Conservation (phyloP, 2,797 vertebrate genomes). For the Balearica regulorum region DNA sequence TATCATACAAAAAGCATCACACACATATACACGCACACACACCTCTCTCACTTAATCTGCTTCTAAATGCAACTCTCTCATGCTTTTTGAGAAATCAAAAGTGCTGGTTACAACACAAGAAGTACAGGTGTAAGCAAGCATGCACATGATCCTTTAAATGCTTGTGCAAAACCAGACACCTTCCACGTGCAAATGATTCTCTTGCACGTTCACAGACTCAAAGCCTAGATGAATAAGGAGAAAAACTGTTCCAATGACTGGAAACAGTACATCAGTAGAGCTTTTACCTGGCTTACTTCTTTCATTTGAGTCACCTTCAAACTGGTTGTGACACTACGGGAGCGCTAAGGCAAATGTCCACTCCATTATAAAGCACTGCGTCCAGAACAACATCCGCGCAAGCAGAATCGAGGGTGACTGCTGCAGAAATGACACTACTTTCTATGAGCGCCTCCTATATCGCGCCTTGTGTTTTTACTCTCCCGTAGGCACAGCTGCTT, state of each 20-base stretch:
- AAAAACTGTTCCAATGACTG: not conserved
- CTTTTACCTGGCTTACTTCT: not conserved
- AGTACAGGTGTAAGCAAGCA: not conserved
- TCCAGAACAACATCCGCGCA: not conserved
- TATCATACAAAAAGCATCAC: not conserved
- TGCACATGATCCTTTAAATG: not conserved
- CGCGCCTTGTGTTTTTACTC: not conserved
- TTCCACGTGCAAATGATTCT: not conserved
- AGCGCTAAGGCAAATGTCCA: not conserved
- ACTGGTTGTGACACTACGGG: rapidly evolving
- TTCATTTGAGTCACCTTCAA: not conserved
- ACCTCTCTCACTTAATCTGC: not conserved
- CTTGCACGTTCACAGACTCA: not conserved
- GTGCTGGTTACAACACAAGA: not conserved
- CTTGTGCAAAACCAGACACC: not conserved
- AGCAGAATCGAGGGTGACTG: not conserved
- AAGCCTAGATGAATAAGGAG: not conserved
- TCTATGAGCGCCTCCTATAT: not conserved
- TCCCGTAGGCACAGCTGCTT: not conserved
- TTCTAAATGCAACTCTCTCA: not conserved
- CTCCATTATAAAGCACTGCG: not conserved
- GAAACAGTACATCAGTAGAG: not conserved
- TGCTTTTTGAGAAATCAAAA: not conserved
- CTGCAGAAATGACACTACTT: not conserved
- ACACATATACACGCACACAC: rapidly evolving